phyloP scores from a whole-genome alignment of 2,888 invertebrate genomes.

The Gonocerus acuteangulatus region DNA sequence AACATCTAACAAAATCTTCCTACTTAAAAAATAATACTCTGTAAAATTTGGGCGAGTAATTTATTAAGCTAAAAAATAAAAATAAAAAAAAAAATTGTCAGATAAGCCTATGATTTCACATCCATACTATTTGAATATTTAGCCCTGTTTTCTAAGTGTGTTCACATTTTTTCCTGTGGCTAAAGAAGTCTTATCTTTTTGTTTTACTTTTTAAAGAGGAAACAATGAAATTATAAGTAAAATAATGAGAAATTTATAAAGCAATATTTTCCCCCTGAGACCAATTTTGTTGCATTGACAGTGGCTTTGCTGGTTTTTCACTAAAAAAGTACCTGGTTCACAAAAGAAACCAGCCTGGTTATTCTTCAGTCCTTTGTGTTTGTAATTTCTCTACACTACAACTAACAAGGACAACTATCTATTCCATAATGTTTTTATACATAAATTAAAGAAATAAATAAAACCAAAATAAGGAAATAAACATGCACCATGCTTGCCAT shows the following conservation, averaged over 20 bases:
- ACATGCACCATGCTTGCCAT: constrained; percentile 20
- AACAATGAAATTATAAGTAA: too few relatives aligned
- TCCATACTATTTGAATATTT: too few relatives aligned
- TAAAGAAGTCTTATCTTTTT: too few relatives aligned
- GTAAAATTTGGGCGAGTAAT: too few relatives aligned
- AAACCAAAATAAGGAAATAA: constrained; percentile 1
- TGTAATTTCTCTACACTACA: constrained; percentile 4
- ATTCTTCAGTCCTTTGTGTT: constrained; percentile 3
- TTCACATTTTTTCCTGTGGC: too few relatives aligned
- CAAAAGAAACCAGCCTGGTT: constrained; percentile 2
- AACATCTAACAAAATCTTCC: too few relatives aligned
- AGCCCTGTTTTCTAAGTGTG: too few relatives aligned
- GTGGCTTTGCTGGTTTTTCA: constrained; percentile 1
- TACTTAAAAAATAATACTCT: too few relatives aligned
- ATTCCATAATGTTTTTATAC: constrained; percentile 35
- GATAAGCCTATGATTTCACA: too few relatives aligned
- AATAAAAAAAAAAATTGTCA: too few relatives aligned
- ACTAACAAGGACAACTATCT: not conserved
- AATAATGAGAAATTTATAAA: not conserved
- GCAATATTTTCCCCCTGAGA: not conserved
- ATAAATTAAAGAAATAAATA: constrained; percentile 32
- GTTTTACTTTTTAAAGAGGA: too few relatives aligned
- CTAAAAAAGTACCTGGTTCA: constrained; percentile 2
- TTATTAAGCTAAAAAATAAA: too few relatives aligned
- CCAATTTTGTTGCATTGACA: constrained; percentile 29